Evolutionary conservation across 2,888 invertebrate species (phyloP).

Genomic region (Stenurella melanura): DNA sequence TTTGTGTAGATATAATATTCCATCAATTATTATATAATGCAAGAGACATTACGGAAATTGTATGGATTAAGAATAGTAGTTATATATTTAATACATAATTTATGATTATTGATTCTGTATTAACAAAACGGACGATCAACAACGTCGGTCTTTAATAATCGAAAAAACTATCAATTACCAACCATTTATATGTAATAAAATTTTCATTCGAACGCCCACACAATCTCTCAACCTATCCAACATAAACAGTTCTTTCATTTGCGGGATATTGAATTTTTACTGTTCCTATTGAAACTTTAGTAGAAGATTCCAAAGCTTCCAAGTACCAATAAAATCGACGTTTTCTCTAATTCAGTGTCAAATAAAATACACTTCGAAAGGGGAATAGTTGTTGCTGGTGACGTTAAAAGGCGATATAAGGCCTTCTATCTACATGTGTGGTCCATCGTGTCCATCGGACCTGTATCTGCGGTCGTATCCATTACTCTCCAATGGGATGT

Average conservation of each 20-base stretch:
- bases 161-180: neutral
- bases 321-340: slow-evolving; percentile 44
- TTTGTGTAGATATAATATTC: too few relatives aligned
- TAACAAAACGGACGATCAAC: neutral
- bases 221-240: neutral
- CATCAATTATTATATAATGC: neutral
- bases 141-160: neutral
- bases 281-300: slow-evolving; percentile 38
- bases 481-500: slow-evolving; percentile 36
- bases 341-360: slow-evolving; percentile 48
- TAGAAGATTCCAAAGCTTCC: slow-evolving; percentile 40
- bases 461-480: slow-evolving; percentile 30
- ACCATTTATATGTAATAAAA: slow-evolving; percentile 4
- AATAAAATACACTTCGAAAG: slow-evolving; percentile 46
- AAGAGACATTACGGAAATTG: neutral
- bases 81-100: neutral
- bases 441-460: slow-evolving; percentile 31
- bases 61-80: neutral
- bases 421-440: slow-evolving; percentile 38
- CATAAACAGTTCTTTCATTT: slow-evolving; percentile 28
- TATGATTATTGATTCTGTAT: neutral
- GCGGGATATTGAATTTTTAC: slow-evolving; percentile 44
- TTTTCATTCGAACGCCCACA: slow-evolving; percentile 1
- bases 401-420: slow-evolving; percentile 36
- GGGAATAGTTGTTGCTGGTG: slow-evolving; percentile 29